Percentiles rank a stretch among this genome's conserved stretches.
Conservation (phyloP, 2,888 invertebrate species). For the Unio pictorum region DNA sequence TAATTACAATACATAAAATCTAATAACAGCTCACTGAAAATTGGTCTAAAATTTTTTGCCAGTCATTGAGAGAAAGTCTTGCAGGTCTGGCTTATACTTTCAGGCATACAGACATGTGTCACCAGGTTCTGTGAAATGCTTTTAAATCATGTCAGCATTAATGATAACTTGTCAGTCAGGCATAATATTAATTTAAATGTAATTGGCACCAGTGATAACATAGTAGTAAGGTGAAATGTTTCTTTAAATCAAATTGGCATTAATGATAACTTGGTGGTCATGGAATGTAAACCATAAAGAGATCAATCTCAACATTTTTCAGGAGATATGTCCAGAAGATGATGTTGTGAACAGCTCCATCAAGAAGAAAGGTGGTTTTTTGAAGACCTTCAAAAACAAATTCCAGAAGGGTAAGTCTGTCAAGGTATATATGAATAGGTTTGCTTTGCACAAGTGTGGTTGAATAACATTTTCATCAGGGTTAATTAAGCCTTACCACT, state of each 20-base stretch:
- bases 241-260: background rate
- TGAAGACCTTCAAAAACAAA: slow-evolving; percentile 79
- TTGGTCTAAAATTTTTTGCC: too few relatives aligned
- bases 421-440: too few relatives aligned
- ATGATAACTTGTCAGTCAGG: background rate
- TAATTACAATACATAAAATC: too few relatives aligned
- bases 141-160: background rate
- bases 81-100: too few relatives aligned
- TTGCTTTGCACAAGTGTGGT: too few relatives aligned
- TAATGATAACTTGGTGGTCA: background rate
- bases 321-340: slow-evolving; percentile 23
- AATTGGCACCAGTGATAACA: background rate
- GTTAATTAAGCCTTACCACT: too few relatives aligned
- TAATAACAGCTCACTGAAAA: too few relatives aligned
- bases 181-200: too few relatives aligned
- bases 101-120: too few relatives aligned
- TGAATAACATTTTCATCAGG: background rate
- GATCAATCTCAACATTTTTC: slow-evolving; percentile 2
- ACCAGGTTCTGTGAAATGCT: too few relatives aligned
- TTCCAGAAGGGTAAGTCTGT: slow-evolving; percentile 59
- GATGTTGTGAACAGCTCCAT: slow-evolving; percentile 17
- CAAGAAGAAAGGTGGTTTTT: slow-evolving; percentile 77
- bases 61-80: too few relatives aligned
- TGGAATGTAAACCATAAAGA: background rate
- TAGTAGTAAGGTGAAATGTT: too few relatives aligned